phyloP scores from a whole-genome alignment of 2,113 vertebrate genomes.

The Dipodomys merriami region DNA sequence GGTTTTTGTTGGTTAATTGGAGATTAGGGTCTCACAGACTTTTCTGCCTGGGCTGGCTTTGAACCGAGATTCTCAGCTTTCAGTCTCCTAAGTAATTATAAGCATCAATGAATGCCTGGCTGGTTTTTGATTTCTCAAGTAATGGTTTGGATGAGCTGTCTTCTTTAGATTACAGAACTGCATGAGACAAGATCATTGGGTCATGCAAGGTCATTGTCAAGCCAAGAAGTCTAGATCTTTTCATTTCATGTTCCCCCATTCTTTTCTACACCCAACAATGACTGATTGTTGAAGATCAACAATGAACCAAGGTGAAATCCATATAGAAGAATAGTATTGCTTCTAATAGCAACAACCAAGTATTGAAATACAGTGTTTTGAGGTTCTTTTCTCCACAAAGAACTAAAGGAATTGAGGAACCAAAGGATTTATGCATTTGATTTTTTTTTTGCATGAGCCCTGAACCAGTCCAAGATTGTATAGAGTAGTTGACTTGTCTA shows the following conservation, averaged over 20 bases:
- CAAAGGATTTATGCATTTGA: not conserved
- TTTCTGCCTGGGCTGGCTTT: too few relatives aligned
- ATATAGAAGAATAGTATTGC: not conserved
- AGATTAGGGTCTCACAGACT: too few relatives aligned
- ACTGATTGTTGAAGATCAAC: not conserved
- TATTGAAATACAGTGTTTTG: not conserved
- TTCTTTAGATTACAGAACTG: constrained; percentile 19
- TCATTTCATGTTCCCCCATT: not conserved
- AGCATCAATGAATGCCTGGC: too few relatives aligned
- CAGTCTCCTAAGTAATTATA: too few relatives aligned
- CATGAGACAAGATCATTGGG: not conserved
- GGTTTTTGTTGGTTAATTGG: too few relatives aligned
- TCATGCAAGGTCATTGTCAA: not conserved
- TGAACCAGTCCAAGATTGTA: not conserved
- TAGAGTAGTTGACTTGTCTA: not conserved
- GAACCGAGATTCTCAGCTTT: too few relatives aligned
- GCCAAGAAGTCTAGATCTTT: too few relatives aligned
- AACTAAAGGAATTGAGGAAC: not conserved
- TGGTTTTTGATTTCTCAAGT: not conserved
- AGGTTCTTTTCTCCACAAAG: not conserved
- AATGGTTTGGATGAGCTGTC: not conserved
- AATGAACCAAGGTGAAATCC: not conserved
- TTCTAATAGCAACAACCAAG: not conserved
- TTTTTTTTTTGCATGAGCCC: not conserved
- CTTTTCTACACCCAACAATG: not conserved